phyloP scores from a whole-genome alignment of 1,140 invertebrate genomes.

The Bombus waltoni region DNA sequence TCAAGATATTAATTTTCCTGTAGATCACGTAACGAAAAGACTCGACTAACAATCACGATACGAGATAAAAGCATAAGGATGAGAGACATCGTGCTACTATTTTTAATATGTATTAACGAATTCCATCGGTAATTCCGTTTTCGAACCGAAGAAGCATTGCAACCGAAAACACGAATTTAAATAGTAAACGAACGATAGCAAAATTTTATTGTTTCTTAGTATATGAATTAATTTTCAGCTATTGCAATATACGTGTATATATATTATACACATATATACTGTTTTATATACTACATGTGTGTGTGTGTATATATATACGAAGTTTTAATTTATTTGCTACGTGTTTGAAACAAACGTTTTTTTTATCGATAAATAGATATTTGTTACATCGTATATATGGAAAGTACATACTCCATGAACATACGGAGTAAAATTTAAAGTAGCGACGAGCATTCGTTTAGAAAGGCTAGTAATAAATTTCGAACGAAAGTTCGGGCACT shows the following conservation, averaged over 20 bases:
- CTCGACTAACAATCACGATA: background rate
- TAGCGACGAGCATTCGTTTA: background rate
- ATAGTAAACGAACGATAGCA: background rate
- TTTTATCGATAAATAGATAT: background rate
- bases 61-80: background rate
- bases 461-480: background rate
- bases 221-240: no score
- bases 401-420: background rate
- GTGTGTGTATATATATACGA: background rate
- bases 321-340: background rate
- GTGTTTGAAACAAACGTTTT: background rate
- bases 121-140: background rate
- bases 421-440: background rate
- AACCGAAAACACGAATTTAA: background rate
- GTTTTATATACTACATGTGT: no score
- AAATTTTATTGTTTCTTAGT: background rate
- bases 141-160: background rate
- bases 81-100: background rate
- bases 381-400: background rate
- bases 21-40: background rate
- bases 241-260: no score
- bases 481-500: constrained; percentile 48
- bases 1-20: background rate
- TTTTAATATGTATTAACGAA: background rate
- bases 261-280: no score